These are phyloP conservation scores for Heliconius hermathena DNA, from an alignment of 1,140 invertebrate species.

Conservation along the genomic window DNA sequence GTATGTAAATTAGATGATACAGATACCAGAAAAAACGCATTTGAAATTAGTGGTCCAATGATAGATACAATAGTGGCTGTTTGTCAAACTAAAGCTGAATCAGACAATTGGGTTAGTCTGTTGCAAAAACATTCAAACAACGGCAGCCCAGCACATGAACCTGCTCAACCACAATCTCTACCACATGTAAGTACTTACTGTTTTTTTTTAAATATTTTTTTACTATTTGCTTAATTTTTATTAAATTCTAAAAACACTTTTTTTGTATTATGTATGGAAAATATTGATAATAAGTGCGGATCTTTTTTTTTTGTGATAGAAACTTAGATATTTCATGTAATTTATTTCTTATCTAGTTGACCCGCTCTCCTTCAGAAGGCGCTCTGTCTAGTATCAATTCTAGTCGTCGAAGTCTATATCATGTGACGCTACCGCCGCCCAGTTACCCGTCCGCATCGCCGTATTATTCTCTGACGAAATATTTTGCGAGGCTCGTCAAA, in stretches of 20 bases:
- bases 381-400: constrained; percentile 79
- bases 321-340: constrained; percentile 31
- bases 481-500: constrained; percentile 88
- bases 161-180: constrained; percentile 74
- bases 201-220: constrained; percentile 12
- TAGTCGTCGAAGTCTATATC: constrained; percentile 79
- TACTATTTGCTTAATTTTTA: not conserved
- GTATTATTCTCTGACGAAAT: constrained; percentile 87
- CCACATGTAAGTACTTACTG: constrained; percentile 71
- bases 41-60: constrained; percentile 95
- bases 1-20: constrained; percentile 90
- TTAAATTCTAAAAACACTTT: not conserved
- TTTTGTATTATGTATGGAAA: constrained; percentile 24
- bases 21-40: constrained; percentile 92
- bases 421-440: constrained; percentile 83
- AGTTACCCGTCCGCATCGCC: constrained; percentile 86
- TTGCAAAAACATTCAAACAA: constrained; percentile 85
- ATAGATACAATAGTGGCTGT: constrained; percentile 94
- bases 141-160: constrained; percentile 67
- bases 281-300: not conserved
- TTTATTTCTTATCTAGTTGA: constrained; percentile 70
- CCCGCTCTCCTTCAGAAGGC: constrained; percentile 78
- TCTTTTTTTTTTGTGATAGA: not conserved
- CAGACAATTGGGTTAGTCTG: constrained; percentile 93
- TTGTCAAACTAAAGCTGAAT: constrained; percentile 92